Percentiles rank a stretch among this genome's conserved stretches.
Conservation (phyloP, 2,113 vertebrate genomes). For the Cryptoleucopteryx plumbea region DNA sequence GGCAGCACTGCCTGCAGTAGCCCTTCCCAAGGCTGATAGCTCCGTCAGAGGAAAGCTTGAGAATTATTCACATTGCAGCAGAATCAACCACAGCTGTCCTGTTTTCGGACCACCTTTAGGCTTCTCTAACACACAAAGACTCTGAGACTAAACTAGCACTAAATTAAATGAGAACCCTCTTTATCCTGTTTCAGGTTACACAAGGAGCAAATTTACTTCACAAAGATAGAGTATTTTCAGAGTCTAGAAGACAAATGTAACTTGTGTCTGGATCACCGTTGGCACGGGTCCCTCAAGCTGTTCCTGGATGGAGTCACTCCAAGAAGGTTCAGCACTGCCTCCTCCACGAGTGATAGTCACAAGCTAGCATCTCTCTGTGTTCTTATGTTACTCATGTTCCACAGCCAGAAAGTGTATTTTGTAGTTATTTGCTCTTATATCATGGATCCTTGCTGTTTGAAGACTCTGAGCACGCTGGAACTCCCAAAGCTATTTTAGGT, state of each 20-base stretch:
- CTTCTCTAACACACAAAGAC: background rate
- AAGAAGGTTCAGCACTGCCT: constrained; percentile 6
- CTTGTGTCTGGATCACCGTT: background rate
- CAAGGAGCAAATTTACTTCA: background rate
- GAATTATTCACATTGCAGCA: background rate
- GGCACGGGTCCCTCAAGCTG: constrained; percentile 12
- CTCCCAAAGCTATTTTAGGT: background rate
- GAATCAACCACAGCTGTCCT: background rate
- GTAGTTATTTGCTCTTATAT: background rate
- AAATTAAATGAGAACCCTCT: background rate
- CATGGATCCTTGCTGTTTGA: background rate
- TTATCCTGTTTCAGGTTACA: background rate
- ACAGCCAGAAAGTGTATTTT: background rate
- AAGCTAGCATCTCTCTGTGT: background rate
- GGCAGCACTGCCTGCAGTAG: background rate
- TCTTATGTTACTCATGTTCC: background rate
- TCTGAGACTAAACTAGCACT: background rate
- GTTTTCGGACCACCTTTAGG: background rate
- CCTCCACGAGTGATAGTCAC: background rate
- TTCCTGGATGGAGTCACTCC: constrained; percentile 27
- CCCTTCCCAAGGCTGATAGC: background rate
- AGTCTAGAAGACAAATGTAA: background rate
- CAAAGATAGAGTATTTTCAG: background rate
- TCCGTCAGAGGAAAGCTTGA: background rate
- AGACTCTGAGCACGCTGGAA: background rate